These are phyloP conservation scores for Argyresthia goedartella DNA, from an alignment of 2,888 invertebrate species.

Conservation along the genomic window DNA sequence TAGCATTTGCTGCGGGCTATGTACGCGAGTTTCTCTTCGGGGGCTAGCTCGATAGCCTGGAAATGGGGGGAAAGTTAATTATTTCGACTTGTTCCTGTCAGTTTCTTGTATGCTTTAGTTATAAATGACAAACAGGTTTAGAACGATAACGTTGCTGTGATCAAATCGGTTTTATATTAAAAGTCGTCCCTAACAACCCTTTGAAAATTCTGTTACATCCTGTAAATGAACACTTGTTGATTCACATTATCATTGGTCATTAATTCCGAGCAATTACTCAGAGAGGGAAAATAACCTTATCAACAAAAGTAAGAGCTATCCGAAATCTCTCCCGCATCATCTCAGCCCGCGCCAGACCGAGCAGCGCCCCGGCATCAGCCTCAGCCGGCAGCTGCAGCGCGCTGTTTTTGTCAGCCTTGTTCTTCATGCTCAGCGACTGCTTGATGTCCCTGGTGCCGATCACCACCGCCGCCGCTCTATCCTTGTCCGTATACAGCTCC, in stretches of 20 bases:
- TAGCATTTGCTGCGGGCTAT: slow-evolving; percentile 92
- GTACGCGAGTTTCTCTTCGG: slow-evolving; percentile 86
- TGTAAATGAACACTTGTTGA: too few species aligned
- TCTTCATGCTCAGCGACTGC: slow-evolving; percentile 83
- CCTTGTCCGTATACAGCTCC: slow-evolving; percentile 91
- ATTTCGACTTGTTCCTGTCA: too few species aligned
- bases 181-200: too few species aligned
- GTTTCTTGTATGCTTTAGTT: too few species aligned
- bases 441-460: slow-evolving; percentile 91
- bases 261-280: too few species aligned
- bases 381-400: slow-evolving; percentile 82
- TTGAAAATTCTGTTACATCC: too few species aligned
- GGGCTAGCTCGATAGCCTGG: slow-evolving; percentile 89
- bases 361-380: slow-evolving; percentile 80
- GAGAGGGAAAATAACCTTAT: slow-evolving; percentile 75
- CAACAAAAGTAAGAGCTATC: slow-evolving; percentile 81
- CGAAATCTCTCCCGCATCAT: slow-evolving; percentile 80
- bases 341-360: slow-evolving; percentile 82
- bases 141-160: too few species aligned
- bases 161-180: too few species aligned
- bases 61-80: slow-evolving; percentile 23
- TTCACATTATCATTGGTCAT: too few species aligned
- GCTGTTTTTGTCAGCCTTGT: slow-evolving; percentile 81
- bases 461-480: slow-evolving; percentile 90
- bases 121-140: too few species aligned